Base-by-base conservation (phyloP, 1,140 invertebrate genomes). In the Drosophila funebris region DNA sequence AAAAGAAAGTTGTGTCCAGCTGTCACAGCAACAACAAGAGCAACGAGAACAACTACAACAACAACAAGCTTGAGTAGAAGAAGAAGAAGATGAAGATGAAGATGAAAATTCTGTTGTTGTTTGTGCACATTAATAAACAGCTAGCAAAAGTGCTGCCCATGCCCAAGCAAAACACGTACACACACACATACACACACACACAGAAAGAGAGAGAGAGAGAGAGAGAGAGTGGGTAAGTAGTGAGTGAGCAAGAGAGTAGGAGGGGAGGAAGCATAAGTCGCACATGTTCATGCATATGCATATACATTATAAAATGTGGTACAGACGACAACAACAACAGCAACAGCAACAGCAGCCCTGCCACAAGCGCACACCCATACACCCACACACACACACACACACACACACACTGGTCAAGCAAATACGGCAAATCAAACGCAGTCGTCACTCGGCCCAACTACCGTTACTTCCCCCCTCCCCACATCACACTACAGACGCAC, bases 271-370 rank as follows among this genome's bases (percentile, higher is more conserved):
- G n/a, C 33, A n/a, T 1, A 36, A 13, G 46, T 39, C 16, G 46
- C 54, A 73, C 57, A 74, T 63, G 62, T 29, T 68, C 48, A 72
- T 82, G 78, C 73, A 82, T 77, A 77, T 82, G 73, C 70, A 77
- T 69, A 82, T 74, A 64, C 52, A 77, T 75, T 76, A 82, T 77
- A 61, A 81, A 70, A 58, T 68, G 43, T 48, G 37, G 18, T 67
- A 33, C 64, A 62, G 44, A 48, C 50, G 46, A 16, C 57, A 60
- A 39, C 64, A 62, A 70, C 44, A 62, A 44, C 36, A 36, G 58
- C 33, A 36, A 46, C 11, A 44, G 11, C 31, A 36, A 14, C 52
- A n/a, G n/a, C n/a, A n/a, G n/a, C n/a, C 39, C 16, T 43, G 22
- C 16, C 16, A 7, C 11, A 52, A 48, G 37, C 53, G 6, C 61